These are phyloP conservation scores for Lathronympha strigana DNA, from an alignment of 2,888 invertebrate genomes.

Conservation along the genomic window DNA sequence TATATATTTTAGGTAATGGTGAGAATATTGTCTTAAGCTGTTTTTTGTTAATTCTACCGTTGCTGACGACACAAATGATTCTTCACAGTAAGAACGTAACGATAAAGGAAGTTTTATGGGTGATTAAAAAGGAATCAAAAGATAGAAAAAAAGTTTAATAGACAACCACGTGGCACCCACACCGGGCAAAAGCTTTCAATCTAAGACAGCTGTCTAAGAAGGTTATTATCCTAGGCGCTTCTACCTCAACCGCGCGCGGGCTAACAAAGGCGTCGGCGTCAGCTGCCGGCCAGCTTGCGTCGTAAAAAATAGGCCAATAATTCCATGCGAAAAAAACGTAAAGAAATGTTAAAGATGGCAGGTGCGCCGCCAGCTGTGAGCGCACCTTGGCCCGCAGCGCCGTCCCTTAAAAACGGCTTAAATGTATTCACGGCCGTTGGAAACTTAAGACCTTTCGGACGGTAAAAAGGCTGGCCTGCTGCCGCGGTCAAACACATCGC, in stretches of 20 bases:
- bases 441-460: slow-evolving; percentile 58
- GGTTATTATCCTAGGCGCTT: slow-evolving; percentile 67
- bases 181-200: slow-evolving; percentile 71
- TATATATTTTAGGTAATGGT: background rate
- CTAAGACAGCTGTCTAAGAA: slow-evolving; percentile 55
- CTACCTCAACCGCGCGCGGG: slow-evolving; percentile 45
- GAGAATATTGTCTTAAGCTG: background rate
- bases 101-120: slow-evolving; percentile 28
- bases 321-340: slow-evolving; percentile 78
- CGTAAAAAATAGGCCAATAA: slow-evolving; percentile 84
- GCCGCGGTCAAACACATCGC: slow-evolving; percentile 54
- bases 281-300: slow-evolving; percentile 80
- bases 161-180: slow-evolving; percentile 66
- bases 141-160: slow-evolving; percentile 49
- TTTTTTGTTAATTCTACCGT: background rate
- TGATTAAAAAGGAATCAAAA: slow-evolving; percentile 48
- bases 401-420: background rate
- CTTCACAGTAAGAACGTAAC: slow-evolving; percentile 4
- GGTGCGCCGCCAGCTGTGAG: slow-evolving; percentile 79
- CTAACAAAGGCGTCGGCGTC: slow-evolving; percentile 64
- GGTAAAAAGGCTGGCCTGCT: slow-evolving; percentile 63
- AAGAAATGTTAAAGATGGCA: slow-evolving; percentile 81
- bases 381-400: slow-evolving; percentile 71
- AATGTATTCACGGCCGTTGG: slow-evolving; percentile 64
- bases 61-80: background rate